Evolutionary conservation across 2,888 invertebrate species (phyloP).

Genomic region (Phasia obesa): DNA sequence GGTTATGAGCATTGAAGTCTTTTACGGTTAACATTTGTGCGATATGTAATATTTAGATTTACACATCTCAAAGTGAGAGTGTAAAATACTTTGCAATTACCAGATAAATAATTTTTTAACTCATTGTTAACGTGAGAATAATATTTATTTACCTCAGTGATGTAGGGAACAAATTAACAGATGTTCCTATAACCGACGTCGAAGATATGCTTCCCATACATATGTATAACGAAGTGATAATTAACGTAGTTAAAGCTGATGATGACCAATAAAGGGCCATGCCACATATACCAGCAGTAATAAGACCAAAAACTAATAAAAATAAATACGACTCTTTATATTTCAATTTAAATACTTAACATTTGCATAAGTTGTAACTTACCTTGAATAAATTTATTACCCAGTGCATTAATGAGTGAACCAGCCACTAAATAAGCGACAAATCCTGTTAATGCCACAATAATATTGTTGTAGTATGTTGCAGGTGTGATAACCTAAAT

Average conservation of each 20-base stretch:
- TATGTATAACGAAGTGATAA: constrained; percentile 84
- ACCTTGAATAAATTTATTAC: constrained; percentile 84
- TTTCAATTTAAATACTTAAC: neutral
- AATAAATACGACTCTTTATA: neutral
- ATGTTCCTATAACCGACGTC: constrained; percentile 73
- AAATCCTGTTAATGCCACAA: constrained; percentile 86
- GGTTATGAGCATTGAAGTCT: too few relatives aligned
- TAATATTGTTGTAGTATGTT: constrained; percentile 87
- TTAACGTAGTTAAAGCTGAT: constrained; percentile 83
- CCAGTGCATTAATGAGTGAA: constrained; percentile 83
- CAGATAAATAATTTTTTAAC: too few relatives aligned
- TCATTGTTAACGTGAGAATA: too few relatives aligned
- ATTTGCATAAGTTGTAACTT: constrained; percentile 46
- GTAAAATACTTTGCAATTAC: too few relatives aligned
- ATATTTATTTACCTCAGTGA: constrained; percentile 72
- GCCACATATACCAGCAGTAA: constrained; percentile 82
- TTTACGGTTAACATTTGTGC: too few relatives aligned
- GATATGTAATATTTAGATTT: too few relatives aligned
- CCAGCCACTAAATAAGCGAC: constrained; percentile 86
- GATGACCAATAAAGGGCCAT: constrained; percentile 84
- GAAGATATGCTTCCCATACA: constrained; percentile 73
- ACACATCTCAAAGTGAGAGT: too few relatives aligned
- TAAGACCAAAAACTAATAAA: constrained; percentile 78
- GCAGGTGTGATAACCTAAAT: constrained; percentile 83
- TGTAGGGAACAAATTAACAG: constrained; percentile 75